Conservation (phyloP, 2,797 vertebrate species). For the Tokudaia muenninki region DNA sequence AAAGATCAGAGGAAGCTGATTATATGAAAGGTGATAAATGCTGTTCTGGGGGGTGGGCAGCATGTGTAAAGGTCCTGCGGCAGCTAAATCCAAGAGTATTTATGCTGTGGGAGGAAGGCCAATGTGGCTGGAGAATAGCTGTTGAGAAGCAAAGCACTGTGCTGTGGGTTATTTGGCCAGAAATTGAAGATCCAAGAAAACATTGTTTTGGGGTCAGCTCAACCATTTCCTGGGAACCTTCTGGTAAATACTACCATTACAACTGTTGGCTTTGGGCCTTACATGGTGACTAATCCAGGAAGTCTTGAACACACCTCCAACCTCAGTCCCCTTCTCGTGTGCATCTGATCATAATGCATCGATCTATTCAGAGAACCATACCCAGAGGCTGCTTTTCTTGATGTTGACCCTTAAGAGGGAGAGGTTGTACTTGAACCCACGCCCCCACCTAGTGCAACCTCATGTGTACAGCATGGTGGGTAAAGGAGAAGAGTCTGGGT, state of each 20-base stretch:
- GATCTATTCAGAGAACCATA: background rate
- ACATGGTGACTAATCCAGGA: background rate
- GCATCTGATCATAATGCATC: background rate
- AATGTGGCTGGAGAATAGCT: background rate
- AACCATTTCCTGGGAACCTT: background rate
- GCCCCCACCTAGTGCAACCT: background rate
- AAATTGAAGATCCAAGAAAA: background rate
- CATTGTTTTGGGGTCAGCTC: background rate
- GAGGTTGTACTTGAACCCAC: background rate
- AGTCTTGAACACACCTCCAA: background rate
- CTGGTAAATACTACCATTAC: background rate
- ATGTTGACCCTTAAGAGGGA: background rate
- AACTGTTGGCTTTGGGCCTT: background rate
- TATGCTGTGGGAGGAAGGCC: too few species aligned
- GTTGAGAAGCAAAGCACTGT: background rate
- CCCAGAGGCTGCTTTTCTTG: background rate
- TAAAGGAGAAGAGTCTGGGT: background rate
- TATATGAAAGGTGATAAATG: background rate
- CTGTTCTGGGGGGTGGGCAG: background rate
- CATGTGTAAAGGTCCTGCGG: background rate
- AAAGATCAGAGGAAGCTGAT: background rate
- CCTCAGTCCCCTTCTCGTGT: background rate
- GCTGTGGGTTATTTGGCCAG: background rate
- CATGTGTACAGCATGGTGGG: too few species aligned
- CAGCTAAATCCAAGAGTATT: background rate